Evolutionary conservation across 2,888 invertebrate genomes (phyloP).

Genomic region (Lasioglossum malachurum): DNA sequence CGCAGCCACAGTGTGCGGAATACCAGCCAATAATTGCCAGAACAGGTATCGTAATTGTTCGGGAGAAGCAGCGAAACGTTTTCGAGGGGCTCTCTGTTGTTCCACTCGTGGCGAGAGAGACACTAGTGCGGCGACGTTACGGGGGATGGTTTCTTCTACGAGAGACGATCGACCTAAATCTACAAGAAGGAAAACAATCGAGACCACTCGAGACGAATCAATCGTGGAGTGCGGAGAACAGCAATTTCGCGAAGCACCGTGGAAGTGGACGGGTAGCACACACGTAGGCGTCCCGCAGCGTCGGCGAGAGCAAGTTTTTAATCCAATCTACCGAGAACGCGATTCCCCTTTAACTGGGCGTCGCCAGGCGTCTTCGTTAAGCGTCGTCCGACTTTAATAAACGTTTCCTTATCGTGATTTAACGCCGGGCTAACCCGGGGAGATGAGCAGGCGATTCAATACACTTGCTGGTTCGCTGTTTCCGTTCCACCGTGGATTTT

Average conservation of each 20-base stretch:
- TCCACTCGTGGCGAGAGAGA: not conserved
- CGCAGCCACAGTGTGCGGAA: not conserved
- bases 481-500: not conserved
- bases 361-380: not conserved
- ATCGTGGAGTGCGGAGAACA: slow-evolving; percentile 15
- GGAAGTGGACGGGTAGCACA: slow-evolving; percentile 10
- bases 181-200: slow-evolving; percentile 29
- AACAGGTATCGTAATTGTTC: not conserved
- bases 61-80: not conserved
- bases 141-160: not conserved
- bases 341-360: slow-evolving; percentile 8
- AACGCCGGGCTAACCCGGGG: not conserved
- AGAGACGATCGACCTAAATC: slow-evolving; percentile 16
- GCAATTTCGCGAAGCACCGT: slow-evolving; percentile 25
- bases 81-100: slow-evolving; percentile 6
- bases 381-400: slow-evolving; percentile 21
- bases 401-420: slow-evolving; percentile 22
- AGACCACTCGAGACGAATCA: slow-evolving; percentile 30
- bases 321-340: slow-evolving; percentile 28
- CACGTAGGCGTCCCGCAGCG: slow-evolving; percentile 7
- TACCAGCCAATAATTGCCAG: not conserved
- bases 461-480: not conserved
- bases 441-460: not conserved
- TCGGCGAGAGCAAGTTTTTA: slow-evolving; percentile 30
- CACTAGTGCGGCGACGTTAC: not conserved